Percentiles rank a stretch among this genome's conserved stretches.
Evolutionary conservation across 1,140 invertebrate species (phyloP).

Genomic region (Hylyphantes graminicola): DNA sequence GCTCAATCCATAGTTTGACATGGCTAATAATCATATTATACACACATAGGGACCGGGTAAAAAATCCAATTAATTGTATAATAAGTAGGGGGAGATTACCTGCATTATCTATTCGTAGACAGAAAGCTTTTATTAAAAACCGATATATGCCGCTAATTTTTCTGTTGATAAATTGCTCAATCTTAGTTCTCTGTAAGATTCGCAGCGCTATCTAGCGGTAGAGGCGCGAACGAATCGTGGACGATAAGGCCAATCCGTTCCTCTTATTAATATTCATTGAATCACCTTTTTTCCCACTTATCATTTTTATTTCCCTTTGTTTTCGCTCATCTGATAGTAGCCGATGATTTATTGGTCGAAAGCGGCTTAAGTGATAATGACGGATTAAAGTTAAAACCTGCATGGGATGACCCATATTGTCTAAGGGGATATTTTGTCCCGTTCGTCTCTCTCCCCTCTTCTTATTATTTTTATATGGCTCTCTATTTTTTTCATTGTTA

Average conservation of each 20-base stretch:
- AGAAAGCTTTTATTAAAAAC: constrained; percentile 61
- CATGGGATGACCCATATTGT: constrained; percentile 53
- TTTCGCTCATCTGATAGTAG: constrained; percentile 55
- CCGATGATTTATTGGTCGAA: constrained; percentile 57
- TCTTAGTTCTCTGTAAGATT: background rate
- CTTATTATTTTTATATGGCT: background rate
- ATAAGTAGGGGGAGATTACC: constrained; percentile 53
- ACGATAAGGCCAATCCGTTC: constrained; percentile 23
- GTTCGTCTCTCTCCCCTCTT: background rate
- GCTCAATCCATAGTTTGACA: constrained; percentile 36
- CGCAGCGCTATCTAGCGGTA: constrained; percentile 22
- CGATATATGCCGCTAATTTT: constrained; percentile 58
- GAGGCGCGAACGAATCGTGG: constrained; percentile 14
- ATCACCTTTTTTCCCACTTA: constrained; percentile 29
- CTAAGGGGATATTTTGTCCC: constrained; percentile 5
- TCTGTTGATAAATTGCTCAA: constrained; percentile 56
- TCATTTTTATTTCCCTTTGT: constrained; percentile 48
- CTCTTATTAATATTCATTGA: constrained; percentile 58
- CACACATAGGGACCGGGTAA: constrained; percentile 30
- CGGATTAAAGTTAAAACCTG: constrained; percentile 57
- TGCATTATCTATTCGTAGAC: constrained; percentile 53
- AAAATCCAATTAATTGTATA: constrained; percentile 60
- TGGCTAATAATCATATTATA: constrained; percentile 52
- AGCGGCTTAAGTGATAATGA: constrained; percentile 61
- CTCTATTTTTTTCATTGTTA: constrained; percentile 10